Percentiles rank a stretch among this genome's conserved stretches.
These are phyloP conservation scores for Biston stratarius DNA, from an alignment of 2,888 invertebrate genomes.

Conservation along the genomic window DNA sequence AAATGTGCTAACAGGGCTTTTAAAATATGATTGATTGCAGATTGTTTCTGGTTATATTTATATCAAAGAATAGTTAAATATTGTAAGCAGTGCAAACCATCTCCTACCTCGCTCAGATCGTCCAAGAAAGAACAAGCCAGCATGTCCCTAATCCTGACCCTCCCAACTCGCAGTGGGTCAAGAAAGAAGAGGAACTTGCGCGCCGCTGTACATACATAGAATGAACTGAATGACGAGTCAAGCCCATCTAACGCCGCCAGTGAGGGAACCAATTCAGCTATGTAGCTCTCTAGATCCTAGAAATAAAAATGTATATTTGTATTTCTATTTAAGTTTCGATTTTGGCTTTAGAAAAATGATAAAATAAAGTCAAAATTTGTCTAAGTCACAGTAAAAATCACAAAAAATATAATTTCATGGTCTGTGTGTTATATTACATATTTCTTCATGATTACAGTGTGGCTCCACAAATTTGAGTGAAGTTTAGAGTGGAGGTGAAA, in stretches of 20 bases:
- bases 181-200: constrained; percentile 98
- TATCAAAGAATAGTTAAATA: too few relatives aligned
- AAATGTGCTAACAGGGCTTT: too few relatives aligned
- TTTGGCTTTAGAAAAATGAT: background rate
- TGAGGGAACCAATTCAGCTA: constrained; percentile 96
- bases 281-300: constrained; percentile 97
- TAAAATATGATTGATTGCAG: too few relatives aligned
- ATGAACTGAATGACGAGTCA: constrained; percentile 97
- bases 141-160: constrained; percentile 96
- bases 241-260: constrained; percentile 95
- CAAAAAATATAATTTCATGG: too few relatives aligned
- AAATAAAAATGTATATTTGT: constrained; percentile 36
- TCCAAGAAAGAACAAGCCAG: constrained; percentile 96
- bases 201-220: constrained; percentile 98
- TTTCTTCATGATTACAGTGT: too few relatives aligned
- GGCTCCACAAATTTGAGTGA: too few relatives aligned
- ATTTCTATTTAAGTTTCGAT: background rate
- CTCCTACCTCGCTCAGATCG: constrained; percentile 92
- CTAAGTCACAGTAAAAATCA: too few relatives aligned
- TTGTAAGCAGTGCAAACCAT: background rate
- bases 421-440: too few relatives aligned
- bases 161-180: constrained; percentile 94
- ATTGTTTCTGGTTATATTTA: too few relatives aligned
- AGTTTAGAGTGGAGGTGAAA: too few relatives aligned
- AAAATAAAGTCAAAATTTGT: too few relatives aligned